Evolutionary conservation across 2,888 invertebrate genomes (phyloP), one percentile per base, ranked within the genome.

Genomic region (Loripinus fragilis): DNA sequence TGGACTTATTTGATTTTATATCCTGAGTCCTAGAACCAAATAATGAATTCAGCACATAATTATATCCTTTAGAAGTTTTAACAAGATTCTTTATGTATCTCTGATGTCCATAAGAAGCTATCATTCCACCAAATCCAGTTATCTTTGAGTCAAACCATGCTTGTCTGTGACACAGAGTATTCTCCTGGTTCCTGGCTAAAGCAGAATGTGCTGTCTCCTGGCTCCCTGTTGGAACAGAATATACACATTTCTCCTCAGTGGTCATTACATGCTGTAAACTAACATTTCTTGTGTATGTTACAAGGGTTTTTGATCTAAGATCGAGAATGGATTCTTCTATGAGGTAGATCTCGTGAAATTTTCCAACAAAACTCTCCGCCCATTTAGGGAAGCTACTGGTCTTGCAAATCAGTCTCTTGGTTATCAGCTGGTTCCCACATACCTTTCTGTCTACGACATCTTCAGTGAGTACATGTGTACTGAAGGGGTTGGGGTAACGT

Each of bases 311-410:
- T 3, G 67, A 50, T 15, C 76, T 60, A 0, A 78, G n/a, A 45
- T 85, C 82, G 10, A 83, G 23, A 20, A 82, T 50, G 23, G 80
- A 80, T 65, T 85, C 82, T 67, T 82, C 80, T 10, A 82, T 69
- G 1, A 76, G 20, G 55, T 78, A 76, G 30, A 71, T 69, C 30
- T 80, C 52, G 41, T 71, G 48, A 15, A 69, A 50, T 8, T 73
- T 74, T 1, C 69, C 88, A 85, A 85, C 89, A 85, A 71, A 90
- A 30, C 50, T 76, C 48, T 76, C 66, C 28, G 74, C 48, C 52
- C 79, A 76, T 33, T 48, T 65, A 0, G 85, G 85, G 28, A 80
- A 69, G n/a, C 73, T 82, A 42, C 79, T 77, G 35, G 71, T 74
- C 69, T 85, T 81, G 1, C 76, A 71, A 10, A 81, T 74, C 0